These are phyloP conservation scores for Xerus rutilus DNA, from an alignment of 2,797 vertebrate genomes.

Conservation along the genomic window DNA sequence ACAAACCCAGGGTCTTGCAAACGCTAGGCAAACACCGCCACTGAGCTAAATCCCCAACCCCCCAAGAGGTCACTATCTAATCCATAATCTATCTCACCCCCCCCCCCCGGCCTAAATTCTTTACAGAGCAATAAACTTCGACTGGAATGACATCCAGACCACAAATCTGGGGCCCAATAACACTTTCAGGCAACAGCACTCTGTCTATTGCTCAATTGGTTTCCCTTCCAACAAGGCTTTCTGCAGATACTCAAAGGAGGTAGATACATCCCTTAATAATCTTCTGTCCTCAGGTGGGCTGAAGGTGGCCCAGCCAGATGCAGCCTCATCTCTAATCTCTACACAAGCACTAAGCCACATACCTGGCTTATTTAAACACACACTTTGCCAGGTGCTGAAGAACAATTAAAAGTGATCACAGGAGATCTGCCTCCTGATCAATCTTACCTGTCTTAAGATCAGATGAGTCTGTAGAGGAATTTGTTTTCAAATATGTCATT, in stretches of 20 bases:
- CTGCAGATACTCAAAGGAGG: not conserved
- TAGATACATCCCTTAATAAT: not conserved
- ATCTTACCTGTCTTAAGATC: slow-evolving; percentile 33
- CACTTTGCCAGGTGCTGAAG: slow-evolving; percentile 29
- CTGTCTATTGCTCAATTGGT: not conserved
- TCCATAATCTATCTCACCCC: not conserved
- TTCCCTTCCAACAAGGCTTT: not conserved
- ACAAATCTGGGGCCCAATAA: not conserved
- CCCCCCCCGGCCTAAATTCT: slow-evolving; percentile 49
- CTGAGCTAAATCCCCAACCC: too few species aligned
- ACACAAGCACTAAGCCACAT: not conserved
- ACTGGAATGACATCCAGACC: not conserved
- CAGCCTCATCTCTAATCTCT: not conserved
- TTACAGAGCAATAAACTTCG: slow-evolving; percentile 28
- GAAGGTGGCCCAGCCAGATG: not conserved
- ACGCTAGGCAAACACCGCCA: too few species aligned
- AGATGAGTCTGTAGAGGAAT: slow-evolving; percentile 26
- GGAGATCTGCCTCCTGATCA: not conserved
- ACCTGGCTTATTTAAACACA: slow-evolving; percentile 58
- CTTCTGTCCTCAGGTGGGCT: not conserved
- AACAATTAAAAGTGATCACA: slow-evolving; percentile 39
- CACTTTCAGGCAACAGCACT: not conserved
- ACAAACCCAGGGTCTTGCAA: too few species aligned
- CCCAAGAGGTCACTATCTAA: slow-evolving; percentile 29
- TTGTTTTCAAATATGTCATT: not conserved